Base-by-base conservation (phyloP, 2,113 vertebrate species). In the Craseonycteris thonglongyai region DNA sequence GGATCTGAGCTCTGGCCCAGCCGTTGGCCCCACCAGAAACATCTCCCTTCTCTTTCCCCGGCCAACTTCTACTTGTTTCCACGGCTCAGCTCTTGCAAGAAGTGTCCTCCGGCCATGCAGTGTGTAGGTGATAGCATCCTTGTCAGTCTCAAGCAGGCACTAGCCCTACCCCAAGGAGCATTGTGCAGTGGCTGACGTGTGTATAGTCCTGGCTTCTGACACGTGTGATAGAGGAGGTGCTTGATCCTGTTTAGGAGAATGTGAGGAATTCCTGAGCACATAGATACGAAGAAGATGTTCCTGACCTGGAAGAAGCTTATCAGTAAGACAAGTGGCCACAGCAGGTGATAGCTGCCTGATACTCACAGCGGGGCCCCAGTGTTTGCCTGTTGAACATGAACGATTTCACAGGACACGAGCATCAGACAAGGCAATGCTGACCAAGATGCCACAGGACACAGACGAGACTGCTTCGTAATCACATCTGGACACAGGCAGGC, bases 111-210 rank as follows among this genome's bases (percentile, higher is more conserved):
- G 75, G 63, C 61, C 59, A 3, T 22, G 19, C 24, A 1, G 5
- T 58, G 15, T 54, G 38, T 22, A 15, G 4, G 11, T n/a, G 65
- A 28, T 56, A 69, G 71, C 45, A 18, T 5, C 49, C 21, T 33
- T 12, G 7, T 40, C 58, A 24, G 1, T 63, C 45, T 54, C 45
- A 40, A 45, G 51, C 58, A 15, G 8, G 8, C 3, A 1, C 38
- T 47, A 7, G 11, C 5, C 9, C 4, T 2, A 7, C 35, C 26
- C 15, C 11, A 0, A 2, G 45, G 66, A 56, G 42, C 21, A 7
- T 47, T 14, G n/a, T 14, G 9, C 42, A 5, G 0, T 16, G 16
- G 68, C 28, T 66, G 63, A 63, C 26, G 14, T 42, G 63, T 18
- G 1, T 69, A 2, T 12, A 3, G 26, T 24, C 19, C 35, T 0